Evolutionary conservation across 2,888 invertebrate species (phyloP).

Genomic region (Eristalis arbustorum): DNA sequence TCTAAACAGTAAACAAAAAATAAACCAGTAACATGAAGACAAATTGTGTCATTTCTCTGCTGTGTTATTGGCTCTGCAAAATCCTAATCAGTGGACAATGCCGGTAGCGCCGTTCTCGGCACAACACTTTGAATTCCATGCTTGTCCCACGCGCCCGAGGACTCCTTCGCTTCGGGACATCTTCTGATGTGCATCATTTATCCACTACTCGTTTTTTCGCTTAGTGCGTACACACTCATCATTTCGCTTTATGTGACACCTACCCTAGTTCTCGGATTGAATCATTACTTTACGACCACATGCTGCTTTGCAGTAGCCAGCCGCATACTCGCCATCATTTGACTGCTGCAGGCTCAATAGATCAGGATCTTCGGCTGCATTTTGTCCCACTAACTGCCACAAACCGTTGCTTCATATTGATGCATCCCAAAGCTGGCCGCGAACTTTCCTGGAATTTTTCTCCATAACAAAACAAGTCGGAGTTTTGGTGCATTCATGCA

Average conservation of each 20-base stretch:
- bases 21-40: too few relatives aligned
- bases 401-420: neutral
- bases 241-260: neutral
- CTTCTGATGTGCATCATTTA: neutral
- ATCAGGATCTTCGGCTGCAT: neutral
- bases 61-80: neutral
- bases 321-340: neutral
- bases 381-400: neutral
- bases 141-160: neutral
- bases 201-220: neutral
- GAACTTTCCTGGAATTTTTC: neutral
- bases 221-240: neutral
- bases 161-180: neutral
- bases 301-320: neutral
- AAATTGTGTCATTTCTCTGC: neutral
- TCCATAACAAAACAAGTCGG: slow-evolving; percentile 2
- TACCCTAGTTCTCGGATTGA: neutral
- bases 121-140: neutral
- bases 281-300: neutral
- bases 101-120: neutral
- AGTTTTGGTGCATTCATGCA: slow-evolving; percentile 10
- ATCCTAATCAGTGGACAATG: neutral
- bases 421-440: neutral
- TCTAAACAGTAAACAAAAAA: too few relatives aligned
- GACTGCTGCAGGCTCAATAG: neutral